Base-by-base conservation (phyloP, 2,888 invertebrate genomes). In the Camponotus fellah region DNA sequence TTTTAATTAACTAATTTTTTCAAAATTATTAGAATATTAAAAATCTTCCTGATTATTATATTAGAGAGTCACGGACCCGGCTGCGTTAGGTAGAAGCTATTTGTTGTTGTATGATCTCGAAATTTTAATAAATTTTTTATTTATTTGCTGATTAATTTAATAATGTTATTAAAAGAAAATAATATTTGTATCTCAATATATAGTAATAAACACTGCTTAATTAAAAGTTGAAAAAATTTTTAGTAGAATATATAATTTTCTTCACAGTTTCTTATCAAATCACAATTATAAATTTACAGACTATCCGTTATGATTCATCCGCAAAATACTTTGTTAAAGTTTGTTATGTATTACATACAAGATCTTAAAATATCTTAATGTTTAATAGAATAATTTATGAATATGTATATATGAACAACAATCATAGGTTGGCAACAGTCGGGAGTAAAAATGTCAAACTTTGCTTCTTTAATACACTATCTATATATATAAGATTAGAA, bases 221-320 rank as follows among this genome's bases (percentile, higher is more conserved):
- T 76, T 65, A 65, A 53, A 12, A 12, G 65, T 76, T 53, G 21
- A 62, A 9, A 9, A 49, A 75, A 14, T 75, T 75, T 64, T 64
- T 12, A 37, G 14, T 8, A 74, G 34, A 32, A 74, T 46, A 60
- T 32, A 49, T 32, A 49, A 34, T 17, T 9, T 64, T 0, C 37
- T 76, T 76, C 49, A 64, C 49, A 64, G n/a, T 49, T 49, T 49
- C 21, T 76, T 64, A 64, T 49, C 49, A 49, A 49, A 37, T 75
- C 10, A 26, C 26, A 46, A 49, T 64, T 64, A 64, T 43, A 49
- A 17, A 65, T 49, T 76, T 26, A 14, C n/a, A 21, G 14, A 75
- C 9, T 34, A 49, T 21, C 34, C 14, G 49, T 53, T 76, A 40
- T 76, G 49, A 64, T 64, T 53, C 12, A 65, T 17, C 53, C 1